Evolutionary conservation across 2,113 vertebrate genomes (phyloP).

Genomic region (Pelusios castaneus): DNA sequence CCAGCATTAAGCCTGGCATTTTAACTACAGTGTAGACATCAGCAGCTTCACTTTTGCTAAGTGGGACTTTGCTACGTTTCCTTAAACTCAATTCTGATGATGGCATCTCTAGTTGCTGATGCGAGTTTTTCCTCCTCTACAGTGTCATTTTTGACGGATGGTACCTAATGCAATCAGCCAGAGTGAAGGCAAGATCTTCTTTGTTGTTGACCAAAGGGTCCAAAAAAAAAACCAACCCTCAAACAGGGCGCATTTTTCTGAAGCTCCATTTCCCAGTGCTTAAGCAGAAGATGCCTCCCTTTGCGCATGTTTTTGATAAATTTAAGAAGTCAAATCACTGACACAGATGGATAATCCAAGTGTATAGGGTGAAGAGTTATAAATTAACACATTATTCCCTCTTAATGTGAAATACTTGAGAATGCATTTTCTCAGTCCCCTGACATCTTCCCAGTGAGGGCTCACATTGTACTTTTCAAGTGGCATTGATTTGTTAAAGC

Average conservation of each 20-base stretch:
- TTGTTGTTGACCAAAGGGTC: slow-evolving; percentile 59
- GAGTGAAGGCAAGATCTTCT: slow-evolving; percentile 69
- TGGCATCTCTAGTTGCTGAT: slow-evolving; percentile 83
- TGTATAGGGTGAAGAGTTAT: slow-evolving; percentile 94
- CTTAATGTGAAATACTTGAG: slow-evolving; percentile 95
- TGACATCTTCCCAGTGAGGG: slow-evolving; percentile 92
- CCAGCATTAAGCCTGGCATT: slow-evolving; percentile 55
- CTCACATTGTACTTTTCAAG: slow-evolving; percentile 95
- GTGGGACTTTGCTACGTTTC: slow-evolving; percentile 78
- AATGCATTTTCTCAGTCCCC: slow-evolving; percentile 89
- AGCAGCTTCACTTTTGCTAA: slow-evolving; percentile 66
- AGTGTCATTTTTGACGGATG: slow-evolving; percentile 90
- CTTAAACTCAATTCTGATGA: slow-evolving; percentile 81
- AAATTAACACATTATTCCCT: slow-evolving; percentile 99
- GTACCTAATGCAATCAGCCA: slow-evolving; percentile 85
- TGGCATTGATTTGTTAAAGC: slow-evolving; percentile 99
- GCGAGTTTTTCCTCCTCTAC: slow-evolving; percentile 76
- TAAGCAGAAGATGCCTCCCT: slow-evolving; percentile 76
- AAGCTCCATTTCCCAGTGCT: slow-evolving; percentile 63
- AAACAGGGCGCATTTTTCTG: slow-evolving; percentile 50
- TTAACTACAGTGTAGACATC: slow-evolving; percentile 65
- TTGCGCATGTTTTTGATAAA: slow-evolving; percentile 91
- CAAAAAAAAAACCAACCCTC: not conserved
- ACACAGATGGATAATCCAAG: slow-evolving; percentile 98
- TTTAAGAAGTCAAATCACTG: slow-evolving; percentile 90